phyloP scores from a whole-genome alignment of 2,888 invertebrate genomes.

The Plebejus melissa region DNA sequence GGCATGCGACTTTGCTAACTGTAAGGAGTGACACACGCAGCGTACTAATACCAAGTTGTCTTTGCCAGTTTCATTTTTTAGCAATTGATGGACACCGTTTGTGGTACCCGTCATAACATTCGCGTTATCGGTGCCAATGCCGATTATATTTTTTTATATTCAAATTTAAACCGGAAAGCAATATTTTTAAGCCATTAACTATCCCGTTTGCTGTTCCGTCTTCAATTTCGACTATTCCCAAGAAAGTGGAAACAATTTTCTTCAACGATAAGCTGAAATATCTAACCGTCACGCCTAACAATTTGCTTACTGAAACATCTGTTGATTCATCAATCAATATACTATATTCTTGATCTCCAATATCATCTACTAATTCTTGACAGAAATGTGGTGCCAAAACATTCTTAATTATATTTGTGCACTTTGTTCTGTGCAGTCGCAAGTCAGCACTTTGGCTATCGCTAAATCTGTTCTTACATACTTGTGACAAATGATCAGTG shows the following conservation, averaged over 20 bases:
- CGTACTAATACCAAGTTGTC: slow-evolving; percentile 39
- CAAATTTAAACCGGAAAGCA: neutral
- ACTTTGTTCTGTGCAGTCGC: slow-evolving; percentile 32
- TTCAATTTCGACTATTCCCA: neutral
- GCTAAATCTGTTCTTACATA: slow-evolving; percentile 27
- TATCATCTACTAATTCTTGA: slow-evolving; percentile 31
- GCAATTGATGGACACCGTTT: slow-evolving; percentile 41
- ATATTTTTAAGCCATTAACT: slow-evolving; percentile 1
- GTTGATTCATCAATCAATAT: slow-evolving; percentile 38
- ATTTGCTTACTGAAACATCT: slow-evolving; percentile 30
- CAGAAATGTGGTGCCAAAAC: slow-evolving; percentile 36
- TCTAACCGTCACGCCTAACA: neutral
- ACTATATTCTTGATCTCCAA: slow-evolving; percentile 34
- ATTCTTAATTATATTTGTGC: slow-evolving; percentile 36
- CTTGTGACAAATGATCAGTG: slow-evolving; percentile 32
- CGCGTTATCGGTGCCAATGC: slow-evolving; percentile 47
- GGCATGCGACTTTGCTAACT: slow-evolving; percentile 43
- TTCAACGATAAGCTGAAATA: neutral
- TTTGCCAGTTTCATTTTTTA: slow-evolving; percentile 39
- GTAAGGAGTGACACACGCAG: slow-evolving; percentile 32
- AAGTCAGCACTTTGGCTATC: slow-evolving; percentile 31
- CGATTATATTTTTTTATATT: neutral
- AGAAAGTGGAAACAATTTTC: neutral
- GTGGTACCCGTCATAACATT: slow-evolving; percentile 43
- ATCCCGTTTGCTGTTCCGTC: neutral